These are phyloP conservation scores for Dermatemys mawii DNA, from an alignment of 2,113 vertebrate genomes.

Conservation along the genomic window DNA sequence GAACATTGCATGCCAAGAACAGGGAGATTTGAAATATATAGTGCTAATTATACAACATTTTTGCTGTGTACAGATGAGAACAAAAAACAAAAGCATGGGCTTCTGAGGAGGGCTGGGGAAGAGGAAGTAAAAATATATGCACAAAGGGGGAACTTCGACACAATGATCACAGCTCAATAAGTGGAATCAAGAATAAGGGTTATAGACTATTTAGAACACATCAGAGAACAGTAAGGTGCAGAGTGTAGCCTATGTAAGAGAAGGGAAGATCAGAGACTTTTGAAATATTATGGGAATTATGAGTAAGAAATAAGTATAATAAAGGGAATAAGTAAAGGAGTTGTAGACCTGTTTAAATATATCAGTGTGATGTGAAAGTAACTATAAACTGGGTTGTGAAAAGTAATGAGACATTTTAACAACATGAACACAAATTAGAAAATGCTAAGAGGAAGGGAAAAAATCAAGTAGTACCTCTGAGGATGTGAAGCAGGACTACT, in stretches of 20 bases:
- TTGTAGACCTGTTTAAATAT: not conserved
- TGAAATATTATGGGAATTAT: accelerated
- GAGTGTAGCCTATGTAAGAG: not conserved
- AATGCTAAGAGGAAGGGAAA: conserved; percentile 52
- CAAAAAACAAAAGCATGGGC: conserved; percentile 32
- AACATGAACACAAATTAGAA: conserved; percentile 19
- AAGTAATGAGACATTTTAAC: not conserved
- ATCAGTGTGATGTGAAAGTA: not conserved
- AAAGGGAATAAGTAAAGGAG: not conserved
- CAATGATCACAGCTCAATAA: conserved; percentile 45
- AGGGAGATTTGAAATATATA: not conserved
- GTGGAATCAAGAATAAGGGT: conserved; percentile 74
- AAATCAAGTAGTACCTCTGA: conserved; percentile 8
- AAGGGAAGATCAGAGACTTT: not conserved
- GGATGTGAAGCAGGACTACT: not conserved
- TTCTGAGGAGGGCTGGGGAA: not conserved
- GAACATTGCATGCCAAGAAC: not conserved
- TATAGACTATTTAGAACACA: not conserved
- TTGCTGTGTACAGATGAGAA: not conserved
- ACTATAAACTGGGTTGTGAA: not conserved
- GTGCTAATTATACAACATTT: accelerated
- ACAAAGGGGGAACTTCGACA: conserved; percentile 66
- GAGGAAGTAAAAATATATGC: conserved; percentile 61
- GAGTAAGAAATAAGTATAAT: not conserved
- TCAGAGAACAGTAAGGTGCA: not conserved